phyloP scores from a whole-genome alignment of 2,113 vertebrate genomes.

The Chaetodon auriga region DNA sequence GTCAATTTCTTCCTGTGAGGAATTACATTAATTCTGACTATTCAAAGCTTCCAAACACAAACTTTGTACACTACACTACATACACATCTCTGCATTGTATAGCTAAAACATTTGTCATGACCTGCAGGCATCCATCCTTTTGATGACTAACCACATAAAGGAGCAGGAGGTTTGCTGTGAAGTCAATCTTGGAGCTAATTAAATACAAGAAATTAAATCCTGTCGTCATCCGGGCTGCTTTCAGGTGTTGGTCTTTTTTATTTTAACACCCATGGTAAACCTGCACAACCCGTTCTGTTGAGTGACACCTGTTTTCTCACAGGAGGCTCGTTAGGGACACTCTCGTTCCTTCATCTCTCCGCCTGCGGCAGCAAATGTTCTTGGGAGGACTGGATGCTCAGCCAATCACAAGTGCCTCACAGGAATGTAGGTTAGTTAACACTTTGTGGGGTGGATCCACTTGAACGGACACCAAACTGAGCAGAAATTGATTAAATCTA shows the following conservation, averaged over 20 bases:
- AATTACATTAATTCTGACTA: not conserved
- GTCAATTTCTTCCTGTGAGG: no score
- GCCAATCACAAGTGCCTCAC: not conserved
- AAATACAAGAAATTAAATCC: no score
- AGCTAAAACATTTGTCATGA: not conserved
- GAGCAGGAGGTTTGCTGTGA: no score
- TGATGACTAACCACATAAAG: no score
- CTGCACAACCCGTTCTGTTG: not conserved
- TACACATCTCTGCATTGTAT: not conserved
- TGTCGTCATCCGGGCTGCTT: no score
- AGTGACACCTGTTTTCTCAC: not conserved
- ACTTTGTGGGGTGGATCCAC: not conserved
- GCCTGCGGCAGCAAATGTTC: not conserved
- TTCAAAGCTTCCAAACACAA: not conserved
- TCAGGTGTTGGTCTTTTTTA: no score
- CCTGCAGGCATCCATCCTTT: no score
- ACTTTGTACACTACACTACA: not conserved
- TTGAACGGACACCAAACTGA: no score
- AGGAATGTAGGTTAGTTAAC: not conserved
- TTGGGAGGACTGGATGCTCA: not conserved
- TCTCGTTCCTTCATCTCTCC: not conserved
- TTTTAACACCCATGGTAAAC: not conserved
- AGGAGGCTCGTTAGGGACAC: not conserved
- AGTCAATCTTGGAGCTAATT: no score
- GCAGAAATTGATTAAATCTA: no score